Base-by-base conservation (phyloP, 1,140 invertebrate species). In the Drosophila navojoa region DNA sequence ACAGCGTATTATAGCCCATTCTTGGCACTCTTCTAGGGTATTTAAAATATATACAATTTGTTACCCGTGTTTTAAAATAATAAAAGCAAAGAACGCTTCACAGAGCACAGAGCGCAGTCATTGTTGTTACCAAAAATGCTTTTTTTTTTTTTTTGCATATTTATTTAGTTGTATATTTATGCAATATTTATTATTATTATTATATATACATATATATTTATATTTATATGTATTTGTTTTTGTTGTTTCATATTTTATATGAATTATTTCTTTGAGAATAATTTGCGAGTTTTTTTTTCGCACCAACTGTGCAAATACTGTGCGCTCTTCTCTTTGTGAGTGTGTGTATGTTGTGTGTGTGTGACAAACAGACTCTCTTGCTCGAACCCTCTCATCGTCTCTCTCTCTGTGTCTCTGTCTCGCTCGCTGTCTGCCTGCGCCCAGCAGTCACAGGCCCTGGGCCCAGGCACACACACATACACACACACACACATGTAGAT, bases 221-320 rank as follows among this genome's bases (percentile, higher is more conserved):
- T 54, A 58, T 71, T 25, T 66, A 13, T 73, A 44, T 63, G 15
- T 45, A 9, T 45, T 45, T 45, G 7, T 71, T 27, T 27, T 27
- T 32, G 29, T 6, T 79, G 71, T 29, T 19, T 1, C 19, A 44
- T 45, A 45, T 69, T 69, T 64, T 47, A 49, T 60, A 54, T 68
- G 42, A 52, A 45, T 62, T 59, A 22, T 58, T 67, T 64, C 70
- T 61, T 52, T 70, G 45, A 62, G 52, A 0, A 73, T 67, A 35
- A 52, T 61, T 76, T 87, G 60, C 75, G 52, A 80, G 38, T 6
- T 35, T 55, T 72, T 55, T 72, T 55, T 73, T 70, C 64, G 61
- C 61, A 59, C 73, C 81, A 89, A 90, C 85, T 90, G 84, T 90
- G 84, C 78, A 89, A 90, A 89, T 77, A 89, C 53, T 77, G 49